A percentile compares a stretch with the other conserved stretches of the same genome.
phyloP scores from a whole-genome alignment of 1,140 invertebrate species.

The Saxidomus purpurata region DNA sequence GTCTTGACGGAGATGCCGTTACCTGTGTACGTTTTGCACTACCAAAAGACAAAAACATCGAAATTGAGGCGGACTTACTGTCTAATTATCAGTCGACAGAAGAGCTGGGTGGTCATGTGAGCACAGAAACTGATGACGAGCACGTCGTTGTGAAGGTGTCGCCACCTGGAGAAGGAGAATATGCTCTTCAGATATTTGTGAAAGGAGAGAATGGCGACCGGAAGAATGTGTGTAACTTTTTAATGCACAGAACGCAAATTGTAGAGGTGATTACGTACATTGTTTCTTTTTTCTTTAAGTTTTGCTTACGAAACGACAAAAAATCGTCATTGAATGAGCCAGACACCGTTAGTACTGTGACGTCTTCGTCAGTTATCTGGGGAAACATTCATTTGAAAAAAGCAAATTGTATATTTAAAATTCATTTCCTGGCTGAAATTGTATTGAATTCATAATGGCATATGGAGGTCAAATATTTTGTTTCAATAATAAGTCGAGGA shows the following conservation, averaged over 20 bases:
- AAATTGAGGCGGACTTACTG: slow-evolving; percentile 52
- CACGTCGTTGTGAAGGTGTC: slow-evolving; percentile 31
- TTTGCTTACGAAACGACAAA: too few species aligned
- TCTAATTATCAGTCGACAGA: slow-evolving; percentile 21
- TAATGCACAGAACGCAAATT: slow-evolving; percentile 65
- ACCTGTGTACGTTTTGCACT: slow-evolving; percentile 52
- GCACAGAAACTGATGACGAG: slow-evolving; percentile 14
- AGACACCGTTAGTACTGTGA: background rate
- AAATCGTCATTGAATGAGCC: too few species aligned
- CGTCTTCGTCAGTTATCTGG: background rate
- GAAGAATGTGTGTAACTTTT: slow-evolving; percentile 71
- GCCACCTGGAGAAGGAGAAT: slow-evolving; percentile 70
- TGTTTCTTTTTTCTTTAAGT: too few species aligned
- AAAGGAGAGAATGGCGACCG: slow-evolving; percentile 53
- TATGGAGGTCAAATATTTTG: too few species aligned
- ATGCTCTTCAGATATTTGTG: slow-evolving; percentile 70
- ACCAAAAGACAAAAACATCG: slow-evolving; percentile 37
- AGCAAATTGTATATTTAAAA: too few species aligned
- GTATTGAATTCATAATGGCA: too few species aligned
- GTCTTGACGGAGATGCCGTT: slow-evolving; percentile 47
- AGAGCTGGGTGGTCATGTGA: slow-evolving; percentile 30
- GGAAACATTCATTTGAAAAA: background rate
- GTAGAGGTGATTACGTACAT: slow-evolving; percentile 73
- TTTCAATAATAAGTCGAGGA: too few species aligned
- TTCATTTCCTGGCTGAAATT: too few species aligned